Conservation (phyloP, 2,113 vertebrate species). For the Pungitius pungitius region DNA sequence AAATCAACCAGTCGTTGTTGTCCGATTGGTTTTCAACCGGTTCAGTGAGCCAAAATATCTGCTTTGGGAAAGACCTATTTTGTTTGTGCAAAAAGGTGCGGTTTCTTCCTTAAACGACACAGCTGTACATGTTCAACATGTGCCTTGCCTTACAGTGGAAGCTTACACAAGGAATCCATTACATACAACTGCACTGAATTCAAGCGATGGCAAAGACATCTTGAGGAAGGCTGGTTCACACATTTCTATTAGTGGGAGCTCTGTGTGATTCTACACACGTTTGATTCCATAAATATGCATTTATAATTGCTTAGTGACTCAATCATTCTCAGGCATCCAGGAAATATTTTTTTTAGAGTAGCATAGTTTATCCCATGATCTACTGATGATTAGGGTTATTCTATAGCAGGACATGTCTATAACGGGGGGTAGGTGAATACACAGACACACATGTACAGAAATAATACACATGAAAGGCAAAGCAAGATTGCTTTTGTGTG, state of each 20-base stretch:
- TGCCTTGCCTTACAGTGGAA: conserved; percentile 13
- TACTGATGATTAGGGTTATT: neutral
- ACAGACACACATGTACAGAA: neutral
- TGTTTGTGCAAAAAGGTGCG: neutral
- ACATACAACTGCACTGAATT: conserved; percentile 16
- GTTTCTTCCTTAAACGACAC: neutral
- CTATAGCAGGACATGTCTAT: neutral
- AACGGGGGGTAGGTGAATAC: too few species aligned
- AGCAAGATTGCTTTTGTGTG: conserved; percentile 1
- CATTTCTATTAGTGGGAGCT: neutral
- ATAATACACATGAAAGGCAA: conserved; percentile 9
- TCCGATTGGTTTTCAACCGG: too few species aligned
- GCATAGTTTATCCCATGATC: neutral
- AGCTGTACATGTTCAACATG: neutral
- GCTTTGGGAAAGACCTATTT: neutral
- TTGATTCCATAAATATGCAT: neutral
- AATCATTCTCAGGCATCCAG: neutral
- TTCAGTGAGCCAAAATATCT: neutral
- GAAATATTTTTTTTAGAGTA: neutral
- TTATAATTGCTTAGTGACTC: neutral
- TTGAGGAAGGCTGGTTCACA: neutral
- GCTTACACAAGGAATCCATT: neutral
- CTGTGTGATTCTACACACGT: neutral
- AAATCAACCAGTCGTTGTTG: neutral
- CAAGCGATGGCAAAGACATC: neutral